A percentile compares a stretch with the other conserved stretches of the same genome.
These are phyloP conservation scores for Ictalurus punctatus DNA, from an alignment of 2,113 vertebrate genomes.

Conservation along the genomic window DNA sequence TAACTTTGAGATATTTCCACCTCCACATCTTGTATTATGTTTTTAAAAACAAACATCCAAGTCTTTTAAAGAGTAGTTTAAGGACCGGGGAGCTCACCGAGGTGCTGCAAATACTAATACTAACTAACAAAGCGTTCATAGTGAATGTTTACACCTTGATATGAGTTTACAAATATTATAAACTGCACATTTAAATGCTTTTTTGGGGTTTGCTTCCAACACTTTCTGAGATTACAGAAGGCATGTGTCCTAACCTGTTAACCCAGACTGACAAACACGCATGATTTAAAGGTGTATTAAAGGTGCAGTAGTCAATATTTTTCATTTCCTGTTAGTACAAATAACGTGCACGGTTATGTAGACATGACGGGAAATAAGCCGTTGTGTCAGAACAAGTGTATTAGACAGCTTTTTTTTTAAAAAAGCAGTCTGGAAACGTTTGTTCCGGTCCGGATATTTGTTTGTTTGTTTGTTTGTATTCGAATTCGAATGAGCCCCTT, in stretches of 20 bases:
- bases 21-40: not conserved
- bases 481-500: not conserved
- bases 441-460: not conserved
- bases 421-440: not conserved
- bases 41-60: not conserved
- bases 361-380: not conserved
- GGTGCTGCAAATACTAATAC: not conserved
- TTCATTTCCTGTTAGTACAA: too few species aligned
- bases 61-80: not conserved
- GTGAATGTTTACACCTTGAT: not conserved
- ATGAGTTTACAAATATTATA: not conserved
- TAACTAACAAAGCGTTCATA: not conserved
- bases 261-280: not conserved
- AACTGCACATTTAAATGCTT: not conserved
- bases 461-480: not conserved
- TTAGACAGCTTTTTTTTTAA: not conserved
- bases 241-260: slow-evolving; percentile 39
- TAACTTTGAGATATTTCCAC: not conserved
- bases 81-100: not conserved
- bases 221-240: not conserved
- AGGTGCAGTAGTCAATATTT: not conserved
- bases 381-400: not conserved
- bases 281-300: not conserved
- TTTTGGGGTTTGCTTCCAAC: not conserved
- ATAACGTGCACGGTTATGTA: not conserved